Conservation (phyloP, 2,797 vertebrate species). For the Gallinago nigripennis region DNA sequence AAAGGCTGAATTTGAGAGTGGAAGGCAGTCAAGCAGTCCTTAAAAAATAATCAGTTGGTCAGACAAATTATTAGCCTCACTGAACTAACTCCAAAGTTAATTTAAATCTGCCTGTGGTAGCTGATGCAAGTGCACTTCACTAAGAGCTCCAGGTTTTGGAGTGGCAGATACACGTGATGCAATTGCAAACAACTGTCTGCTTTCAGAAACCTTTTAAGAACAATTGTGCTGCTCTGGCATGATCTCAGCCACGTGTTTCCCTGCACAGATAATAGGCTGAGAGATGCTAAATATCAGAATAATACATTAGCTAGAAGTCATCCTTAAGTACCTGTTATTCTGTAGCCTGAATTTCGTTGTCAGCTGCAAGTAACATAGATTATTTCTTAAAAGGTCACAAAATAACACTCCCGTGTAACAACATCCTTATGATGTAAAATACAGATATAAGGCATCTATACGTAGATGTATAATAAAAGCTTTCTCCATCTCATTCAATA, state of each 20-base stretch:
- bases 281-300: neutral
- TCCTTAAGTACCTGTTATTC: neutral
- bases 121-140: neutral
- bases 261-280: neutral
- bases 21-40: neutral
- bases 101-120: neutral
- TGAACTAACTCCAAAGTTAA: neutral
- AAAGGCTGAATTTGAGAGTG: neutral
- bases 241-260: neutral
- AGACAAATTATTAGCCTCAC: neutral
- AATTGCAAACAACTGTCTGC: neutral
- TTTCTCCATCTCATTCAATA: too few relatives aligned
- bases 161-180: neutral
- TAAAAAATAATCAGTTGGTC: neutral
- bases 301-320: neutral
- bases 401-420: neutral
- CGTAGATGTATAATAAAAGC: neutral
- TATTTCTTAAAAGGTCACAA: neutral
- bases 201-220: neutral
- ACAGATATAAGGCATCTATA: neutral
- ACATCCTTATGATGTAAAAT: neutral
- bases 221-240: neutral
- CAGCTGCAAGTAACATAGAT: neutral
- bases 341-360: neutral
- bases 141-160: neutral